Evolutionary conservation across 2,888 invertebrate genomes (phyloP).

Genomic region (Palloptera scutellata): DNA sequence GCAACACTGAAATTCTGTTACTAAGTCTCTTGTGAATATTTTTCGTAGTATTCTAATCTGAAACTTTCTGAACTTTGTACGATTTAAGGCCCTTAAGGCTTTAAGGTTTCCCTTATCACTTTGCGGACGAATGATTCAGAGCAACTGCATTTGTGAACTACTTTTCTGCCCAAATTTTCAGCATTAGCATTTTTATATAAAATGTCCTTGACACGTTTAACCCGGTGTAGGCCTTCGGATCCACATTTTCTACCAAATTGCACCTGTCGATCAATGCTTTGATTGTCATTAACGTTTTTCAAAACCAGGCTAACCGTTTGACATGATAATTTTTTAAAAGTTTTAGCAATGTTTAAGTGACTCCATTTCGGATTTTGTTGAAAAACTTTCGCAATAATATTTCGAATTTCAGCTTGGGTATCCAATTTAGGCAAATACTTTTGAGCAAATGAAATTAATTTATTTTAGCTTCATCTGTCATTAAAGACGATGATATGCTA

Average conservation of each 20-base stretch:
- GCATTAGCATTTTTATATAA: not conserved
- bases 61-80: too few relatives aligned
- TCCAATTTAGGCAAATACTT: not conserved
- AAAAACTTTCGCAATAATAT: not conserved
- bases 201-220: not conserved
- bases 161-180: not conserved
- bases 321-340: too few relatives aligned
- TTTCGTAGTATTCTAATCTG: not conserved
- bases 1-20: not conserved
- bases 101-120: not conserved
- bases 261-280: not conserved
- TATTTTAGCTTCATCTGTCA: too few relatives aligned
- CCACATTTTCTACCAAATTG: not conserved
- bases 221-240: not conserved
- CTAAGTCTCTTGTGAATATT: not conserved
- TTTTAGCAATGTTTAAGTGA: not conserved
- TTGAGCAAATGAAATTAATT: not conserved
- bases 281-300: not conserved
- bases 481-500: too few relatives aligned
- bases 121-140: not conserved
- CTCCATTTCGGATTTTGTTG: constrained; percentile 2
- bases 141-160: not conserved
- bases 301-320: not conserved
- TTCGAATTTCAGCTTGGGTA: not conserved
- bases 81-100: not conserved